Base-by-base conservation (phyloP, 2,797 vertebrate genomes). In the Chromis chromis region DNA sequence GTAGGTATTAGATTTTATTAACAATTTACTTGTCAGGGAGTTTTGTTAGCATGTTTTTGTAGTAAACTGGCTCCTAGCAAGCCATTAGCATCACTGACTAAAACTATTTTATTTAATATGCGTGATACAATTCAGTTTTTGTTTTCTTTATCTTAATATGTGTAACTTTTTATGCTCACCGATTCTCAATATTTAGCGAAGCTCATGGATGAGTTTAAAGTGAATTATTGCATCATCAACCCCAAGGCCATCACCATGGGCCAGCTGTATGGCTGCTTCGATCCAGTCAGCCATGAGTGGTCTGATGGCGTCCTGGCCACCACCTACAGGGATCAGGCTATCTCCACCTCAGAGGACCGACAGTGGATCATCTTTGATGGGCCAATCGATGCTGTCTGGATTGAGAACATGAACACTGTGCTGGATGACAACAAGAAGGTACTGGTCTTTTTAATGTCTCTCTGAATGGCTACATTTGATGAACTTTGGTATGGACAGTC, bases 321-420 rank as follows among this genome's bases (percentile, higher is more conserved):
- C 6, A 82, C 95, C 48, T 99, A 96, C 87, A 95, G 97, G 58
- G 88, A 96, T 4, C 96, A 99, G 84, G 96, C 97, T 0, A 92
- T 94, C 74, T 96, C 95, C 31, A 79, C 85, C 1, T 94, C 95
- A 6, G 95, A 96, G 0, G 70, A 96, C 70, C 88, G 96, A 24
- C 97, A 97, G 82, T 99, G 97, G 97, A 98, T 98, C 81, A 75
- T 99, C 82, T 99, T 99, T 89, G 97, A 99, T 79, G 97, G 97
- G 1, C 97, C 97, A 0, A 95, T 99, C 28, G 97, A 98, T 85
- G 97, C 97, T 17, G 96, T 99, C 72, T 98, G 97, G 97, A 98
- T 99, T 76, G 97, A 99, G 82, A 98, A 99, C 88, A 97, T 99
- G 97, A 99, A 99, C 84, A 98, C 97, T 4, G 97, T 96, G 61